phyloP scores from a whole-genome alignment of 2,888 invertebrate species.

The Aphrophora alni region DNA sequence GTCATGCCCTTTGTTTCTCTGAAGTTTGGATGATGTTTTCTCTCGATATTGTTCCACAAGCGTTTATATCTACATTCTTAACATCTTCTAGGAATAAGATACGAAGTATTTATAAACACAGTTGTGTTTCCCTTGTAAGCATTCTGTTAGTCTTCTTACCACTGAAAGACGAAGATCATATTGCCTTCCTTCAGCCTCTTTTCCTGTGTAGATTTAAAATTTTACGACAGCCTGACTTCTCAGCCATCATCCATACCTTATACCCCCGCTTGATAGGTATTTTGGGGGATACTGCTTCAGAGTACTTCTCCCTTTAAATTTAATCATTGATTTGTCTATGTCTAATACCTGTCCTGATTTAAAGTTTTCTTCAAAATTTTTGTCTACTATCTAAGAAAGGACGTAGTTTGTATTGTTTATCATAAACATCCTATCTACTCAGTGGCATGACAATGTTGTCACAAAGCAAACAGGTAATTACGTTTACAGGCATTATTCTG shows the following conservation, averaged over 20 bases:
- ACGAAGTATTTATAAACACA: slow-evolving; percentile 32
- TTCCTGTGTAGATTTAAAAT: slow-evolving; percentile 38
- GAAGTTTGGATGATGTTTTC: slow-evolving; percentile 31
- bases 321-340: slow-evolving; percentile 39
- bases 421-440: background rate
- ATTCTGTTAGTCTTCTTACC: slow-evolving; percentile 26
- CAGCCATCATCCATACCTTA: slow-evolving; percentile 28
- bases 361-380: background rate
- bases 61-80: slow-evolving; percentile 21
- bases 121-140: slow-evolving; percentile 20
- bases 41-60: slow-evolving; percentile 36
- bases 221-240: slow-evolving; percentile 15
- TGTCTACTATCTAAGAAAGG: background rate
- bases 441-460: background rate
- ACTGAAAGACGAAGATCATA: slow-evolving; percentile 32
- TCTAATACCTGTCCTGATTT: background rate
- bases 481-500: background rate
- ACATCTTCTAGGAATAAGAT: slow-evolving; percentile 27
- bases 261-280: slow-evolving; percentile 35
- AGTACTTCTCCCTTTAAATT: slow-evolving; percentile 19
- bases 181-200: slow-evolving; percentile 38
- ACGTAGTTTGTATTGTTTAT: background rate
- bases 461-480: background rate
- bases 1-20: background rate
- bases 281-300: slow-evolving; percentile 32